A percentile compares a stretch with the other conserved stretches of the same genome.
Evolutionary conservation across 2,888 invertebrate species (phyloP).

Genomic region (Exocentrus adspersus): DNA sequence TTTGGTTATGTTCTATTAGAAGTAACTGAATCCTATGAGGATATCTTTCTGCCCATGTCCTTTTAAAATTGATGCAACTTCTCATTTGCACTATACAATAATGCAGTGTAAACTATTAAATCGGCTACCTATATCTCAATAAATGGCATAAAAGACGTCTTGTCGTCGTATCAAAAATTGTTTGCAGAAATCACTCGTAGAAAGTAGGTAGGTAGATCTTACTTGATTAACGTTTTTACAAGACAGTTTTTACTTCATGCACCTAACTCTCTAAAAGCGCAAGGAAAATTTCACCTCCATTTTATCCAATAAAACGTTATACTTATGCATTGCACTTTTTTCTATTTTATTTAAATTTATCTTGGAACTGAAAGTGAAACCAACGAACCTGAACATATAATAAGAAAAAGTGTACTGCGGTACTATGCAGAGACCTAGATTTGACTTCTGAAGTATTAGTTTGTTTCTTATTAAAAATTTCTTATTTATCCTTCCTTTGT

Average conservation of each 20-base stretch:
- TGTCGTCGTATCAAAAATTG: neutral
- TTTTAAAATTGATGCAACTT: no score
- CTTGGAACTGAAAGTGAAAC: conserved; percentile 4
- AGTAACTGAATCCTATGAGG: no score
- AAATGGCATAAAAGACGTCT: no score
- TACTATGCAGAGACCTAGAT: neutral
- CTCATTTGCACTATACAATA: no score
- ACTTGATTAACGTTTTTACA: conserved; percentile 17
- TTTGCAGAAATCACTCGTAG: conserved; percentile 8
- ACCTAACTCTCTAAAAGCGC: conserved; percentile 15
- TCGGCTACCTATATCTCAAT: no score
- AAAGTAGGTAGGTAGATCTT: conserved; percentile 17
- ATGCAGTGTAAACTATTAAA: no score
- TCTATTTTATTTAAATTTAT: neutral
- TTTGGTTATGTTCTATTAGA: no score
- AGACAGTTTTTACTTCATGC: conserved; percentile 3
- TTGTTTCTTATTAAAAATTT: no score
- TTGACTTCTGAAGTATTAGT: neutral
- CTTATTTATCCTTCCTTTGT: no score
- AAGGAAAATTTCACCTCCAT: conserved; percentile 18
- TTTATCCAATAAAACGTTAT: conserved; percentile 9
- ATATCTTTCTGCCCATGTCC: no score
- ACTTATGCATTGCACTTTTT: conserved; percentile 11
- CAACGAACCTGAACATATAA: neutral
- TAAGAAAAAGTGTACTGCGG: neutral